phyloP scores from a whole-genome alignment of 2,797 vertebrate genomes.

The Diplodus sargus region DNA sequence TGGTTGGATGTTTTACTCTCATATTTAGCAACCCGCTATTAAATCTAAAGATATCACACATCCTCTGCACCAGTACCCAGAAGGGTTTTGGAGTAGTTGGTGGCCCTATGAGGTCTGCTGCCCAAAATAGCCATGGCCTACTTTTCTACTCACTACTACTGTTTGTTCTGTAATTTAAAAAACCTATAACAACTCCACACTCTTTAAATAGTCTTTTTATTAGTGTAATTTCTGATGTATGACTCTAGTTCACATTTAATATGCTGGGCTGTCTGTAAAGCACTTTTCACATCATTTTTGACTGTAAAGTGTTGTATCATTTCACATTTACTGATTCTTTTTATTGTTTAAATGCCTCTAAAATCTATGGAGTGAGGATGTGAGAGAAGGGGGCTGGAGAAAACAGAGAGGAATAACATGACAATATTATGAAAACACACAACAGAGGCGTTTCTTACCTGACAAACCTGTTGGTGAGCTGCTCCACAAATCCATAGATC shows the following conservation, averaged over 20 bases:
- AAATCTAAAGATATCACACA: slow-evolving; percentile 77
- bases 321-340: neutral
- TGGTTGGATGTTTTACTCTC: slow-evolving; percentile 54
- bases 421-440: neutral
- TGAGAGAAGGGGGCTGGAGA: neutral
- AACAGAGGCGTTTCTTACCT: slow-evolving; percentile 82
- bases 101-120: slow-evolving; percentile 55
- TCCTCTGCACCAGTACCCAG: slow-evolving; percentile 32
- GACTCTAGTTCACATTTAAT: neutral
- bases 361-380: neutral
- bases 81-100: slow-evolving; percentile 60
- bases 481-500: slow-evolving; percentile 93
- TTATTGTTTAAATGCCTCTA: neutral
- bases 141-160: slow-evolving; percentile 38
- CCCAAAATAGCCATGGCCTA: slow-evolving; percentile 65
- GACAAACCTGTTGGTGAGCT: slow-evolving; percentile 93
- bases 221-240: slow-evolving; percentile 6
- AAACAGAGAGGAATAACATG: neutral
- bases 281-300: neutral
- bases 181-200: neutral
- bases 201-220: slow-evolving; percentile 19
- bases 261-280: neutral
- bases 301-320: neutral
- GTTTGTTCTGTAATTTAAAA: slow-evolving; percentile 43
- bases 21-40: slow-evolving; percentile 77